Base-by-base conservation (phyloP, 2,888 invertebrate genomes). In the Agrochola lota region DNA sequence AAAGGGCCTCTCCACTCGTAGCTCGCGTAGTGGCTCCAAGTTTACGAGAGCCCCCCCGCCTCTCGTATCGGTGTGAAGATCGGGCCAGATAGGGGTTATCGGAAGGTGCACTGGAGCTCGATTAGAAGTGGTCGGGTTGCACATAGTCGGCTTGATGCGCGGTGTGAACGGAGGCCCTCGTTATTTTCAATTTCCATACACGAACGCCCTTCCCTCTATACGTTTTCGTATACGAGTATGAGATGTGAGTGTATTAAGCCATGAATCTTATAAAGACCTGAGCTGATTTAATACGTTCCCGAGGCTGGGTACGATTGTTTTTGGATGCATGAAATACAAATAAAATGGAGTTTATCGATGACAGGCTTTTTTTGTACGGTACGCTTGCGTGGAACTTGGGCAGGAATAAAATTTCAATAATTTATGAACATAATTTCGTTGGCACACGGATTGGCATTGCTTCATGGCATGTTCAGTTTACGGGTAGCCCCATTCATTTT, bases 181-280 rank as follows among this genome's bases (percentile, higher is more conserved):
- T 96, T 96, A 96, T 96, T 96, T 96, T 96, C 96, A 96, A 96
- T 96, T 96, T 96, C 95, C 96, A 95, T 95, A 95, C 95, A 95
- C 95, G 94, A 94, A 93, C 95, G 92, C 94, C 94, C 95, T 94
- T 92, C 84, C 68, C 92, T 92, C 93, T 95, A 91, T 94, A 94
- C 93, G 91, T 94, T 94, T 94, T 94, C 93, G 93, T 94, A 92
- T 94, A 93, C 91, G 91, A 93, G 92, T 94, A 93, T 93, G 94
- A 94, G 93, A 91, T 90, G 92, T 90, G 93, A 93, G 94, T 95
- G 95, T 95, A 96, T 95, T 95, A 96, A 95, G 94, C 93, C 93
- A 94, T 95, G 95, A 96, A 95, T 95, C 95, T 95, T 95, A 93
- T 95, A 95, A 95, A 95, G 94, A 94, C 92, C 91, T 92, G 92